Evolutionary conservation across 2,888 invertebrate genomes (phyloP).

Genomic region (Mesoligia furuncula): DNA sequence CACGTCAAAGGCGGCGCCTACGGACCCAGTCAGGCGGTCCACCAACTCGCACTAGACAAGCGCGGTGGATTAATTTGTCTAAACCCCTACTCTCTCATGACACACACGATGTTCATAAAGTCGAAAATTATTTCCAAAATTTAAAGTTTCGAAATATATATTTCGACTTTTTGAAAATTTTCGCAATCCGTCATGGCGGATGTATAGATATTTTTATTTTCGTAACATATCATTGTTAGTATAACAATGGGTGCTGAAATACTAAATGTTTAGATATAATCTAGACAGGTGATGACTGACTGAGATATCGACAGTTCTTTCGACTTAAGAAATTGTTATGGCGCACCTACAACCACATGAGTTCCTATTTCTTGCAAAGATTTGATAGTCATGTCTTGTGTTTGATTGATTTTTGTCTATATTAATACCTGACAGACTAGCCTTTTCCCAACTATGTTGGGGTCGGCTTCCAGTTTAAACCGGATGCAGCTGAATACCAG

Average conservation of each 20-base stretch:
- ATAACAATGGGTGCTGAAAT: constrained; percentile 63
- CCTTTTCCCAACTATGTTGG: too few relatives aligned
- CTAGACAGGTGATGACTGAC: constrained; percentile 56
- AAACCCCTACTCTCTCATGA: too few relatives aligned
- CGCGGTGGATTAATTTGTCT: too few relatives aligned
- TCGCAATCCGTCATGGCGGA: constrained; percentile 32
- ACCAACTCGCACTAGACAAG: too few relatives aligned
- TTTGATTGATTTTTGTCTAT: too few relatives aligned
- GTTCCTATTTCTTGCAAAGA: not conserved
- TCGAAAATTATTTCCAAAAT: not conserved
- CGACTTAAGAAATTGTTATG: constrained; percentile 34
- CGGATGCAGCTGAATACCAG: too few relatives aligned
- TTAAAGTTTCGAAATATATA: not conserved
- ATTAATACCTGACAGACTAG: too few relatives aligned
- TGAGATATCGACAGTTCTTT: constrained; percentile 59
- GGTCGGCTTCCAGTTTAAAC: too few relatives aligned
- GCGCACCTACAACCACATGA: constrained; percentile 7
- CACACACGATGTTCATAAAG: too few relatives aligned
- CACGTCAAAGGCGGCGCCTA: too few relatives aligned
- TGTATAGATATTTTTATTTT: constrained; percentile 39
- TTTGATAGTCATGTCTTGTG: too few relatives aligned
- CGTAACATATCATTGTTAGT: constrained; percentile 62
- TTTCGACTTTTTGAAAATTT: constrained; percentile 12
- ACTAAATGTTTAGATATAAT: constrained; percentile 59
- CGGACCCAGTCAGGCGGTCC: too few relatives aligned